Base-by-base conservation (phyloP, 2,888 invertebrate species). In the Ormyrus labotus region DNA sequence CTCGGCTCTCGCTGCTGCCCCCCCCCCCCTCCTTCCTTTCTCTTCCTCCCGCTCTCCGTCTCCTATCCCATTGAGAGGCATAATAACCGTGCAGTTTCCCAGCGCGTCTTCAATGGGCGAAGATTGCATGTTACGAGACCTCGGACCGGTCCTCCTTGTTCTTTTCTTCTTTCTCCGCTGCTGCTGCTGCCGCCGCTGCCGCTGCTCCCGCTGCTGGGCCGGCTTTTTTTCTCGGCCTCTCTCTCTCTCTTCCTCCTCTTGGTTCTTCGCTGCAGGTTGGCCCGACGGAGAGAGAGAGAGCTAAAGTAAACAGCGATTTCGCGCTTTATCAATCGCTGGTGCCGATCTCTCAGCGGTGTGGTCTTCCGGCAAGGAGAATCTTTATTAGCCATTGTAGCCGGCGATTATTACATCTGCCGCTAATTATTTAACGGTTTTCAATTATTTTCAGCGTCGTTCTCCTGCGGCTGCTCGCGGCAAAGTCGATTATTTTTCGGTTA, bases 21-120 rank as follows among this genome's bases (percentile, higher is more conserved):
- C 82, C 80, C 71, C 51, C 64, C 5, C 81, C 68, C 70, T 75
- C 73, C 64, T 34, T 34, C 80, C 67, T 34, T 34, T 34, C 73
- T 65, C 50, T 82, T 64, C 47, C 50, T 73, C 61, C 63, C 6
- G 60, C 68, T 9, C 45, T 48, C 69, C 85, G 84, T 84, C 86
- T 84, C 85, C 87, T 86, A 84, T 88, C 87, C 81, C 89, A 90
- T 90, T 90, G 87, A 81, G 75, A 89, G 87, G 85, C 88, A 88
- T 90, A 90, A 90, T 90, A 90, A 89, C 89, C 88, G 88, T 88
- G 89, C 90, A 90, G 88, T 90, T 90, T 90, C 90, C 90, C 90
- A 90, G 81, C 86, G 88, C 87, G 87, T 89, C 88, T 90, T 90
- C 89, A 90, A 90, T 90, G 90, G 89, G 85, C 87, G 87, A 90